Percentiles rank a stretch among this genome's conserved stretches.
These are phyloP conservation scores for Ictalurus punctatus DNA, from an alignment of 2,113 vertebrate species.

Conservation along the genomic window DNA sequence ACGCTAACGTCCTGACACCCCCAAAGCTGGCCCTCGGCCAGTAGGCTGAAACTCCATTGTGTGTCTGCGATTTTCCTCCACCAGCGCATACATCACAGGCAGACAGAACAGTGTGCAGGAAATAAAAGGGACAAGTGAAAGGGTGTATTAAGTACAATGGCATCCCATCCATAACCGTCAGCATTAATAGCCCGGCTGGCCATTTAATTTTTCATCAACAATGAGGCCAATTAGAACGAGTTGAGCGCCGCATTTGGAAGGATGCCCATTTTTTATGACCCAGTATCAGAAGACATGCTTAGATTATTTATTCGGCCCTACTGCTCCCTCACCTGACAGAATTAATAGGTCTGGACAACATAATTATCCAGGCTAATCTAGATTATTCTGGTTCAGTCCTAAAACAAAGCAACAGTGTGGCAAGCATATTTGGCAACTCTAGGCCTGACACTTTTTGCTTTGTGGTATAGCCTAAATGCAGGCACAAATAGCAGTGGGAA, in stretches of 20 bases:
- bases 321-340: constrained; percentile 64
- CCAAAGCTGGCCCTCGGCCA: constrained; percentile 67
- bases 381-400: constrained; percentile 67
- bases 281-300: constrained; percentile 61
- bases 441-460: constrained; percentile 59
- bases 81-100: constrained; percentile 69
- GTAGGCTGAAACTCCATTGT: constrained; percentile 66
- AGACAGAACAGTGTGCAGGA: constrained; percentile 69
- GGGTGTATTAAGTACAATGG: constrained; percentile 72
- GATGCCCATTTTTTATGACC: constrained; percentile 69
- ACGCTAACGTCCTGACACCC: constrained; percentile 38
- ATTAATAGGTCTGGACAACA: constrained; percentile 71
- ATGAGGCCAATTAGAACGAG: constrained; percentile 74
- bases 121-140: constrained; percentile 74
- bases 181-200: constrained; percentile 70
- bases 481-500: background rate
- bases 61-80: constrained; percentile 57
- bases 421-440: constrained; percentile 62
- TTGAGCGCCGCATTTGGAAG: constrained; percentile 69
- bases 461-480: constrained; percentile 58
- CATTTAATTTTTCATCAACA: constrained; percentile 79
- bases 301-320: constrained; percentile 66
- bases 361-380: constrained; percentile 74
- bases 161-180: constrained; percentile 75
- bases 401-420: constrained; percentile 69